phyloP scores from a whole-genome alignment of 2,113 vertebrate species.

The Phylloscopus trochilus region DNA sequence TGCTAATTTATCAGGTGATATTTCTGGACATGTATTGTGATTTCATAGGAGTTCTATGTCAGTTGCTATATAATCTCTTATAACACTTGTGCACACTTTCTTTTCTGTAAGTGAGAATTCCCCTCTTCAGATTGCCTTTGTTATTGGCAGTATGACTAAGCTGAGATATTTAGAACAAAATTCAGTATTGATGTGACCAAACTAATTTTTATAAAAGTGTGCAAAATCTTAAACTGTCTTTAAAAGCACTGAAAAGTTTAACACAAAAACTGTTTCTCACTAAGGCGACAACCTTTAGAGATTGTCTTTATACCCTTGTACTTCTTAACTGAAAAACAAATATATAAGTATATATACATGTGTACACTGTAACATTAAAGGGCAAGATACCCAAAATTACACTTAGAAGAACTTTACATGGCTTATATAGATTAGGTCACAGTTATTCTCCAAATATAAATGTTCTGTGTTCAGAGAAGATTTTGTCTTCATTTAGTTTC shows the following conservation, averaged over 20 bases:
- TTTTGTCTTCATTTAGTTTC: neutral
- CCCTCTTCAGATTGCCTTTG: neutral
- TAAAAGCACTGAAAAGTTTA: neutral
- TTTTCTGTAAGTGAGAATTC: neutral
- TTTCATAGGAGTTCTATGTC: neutral
- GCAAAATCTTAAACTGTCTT: neutral
- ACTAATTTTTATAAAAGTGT: neutral
- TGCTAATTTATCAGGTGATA: neutral
- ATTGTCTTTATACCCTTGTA: neutral
- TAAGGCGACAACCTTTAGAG: neutral
- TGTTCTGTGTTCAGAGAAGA: neutral
- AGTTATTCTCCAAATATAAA: neutral
- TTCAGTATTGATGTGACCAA: neutral
- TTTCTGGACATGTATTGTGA: neutral
- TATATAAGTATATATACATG: neutral
- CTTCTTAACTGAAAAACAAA: neutral
- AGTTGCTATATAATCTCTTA: neutral
- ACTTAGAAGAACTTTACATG: neutral
- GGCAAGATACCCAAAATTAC: neutral
- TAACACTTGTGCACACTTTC: neutral
- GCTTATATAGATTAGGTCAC: neutral
- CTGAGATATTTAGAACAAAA: neutral
- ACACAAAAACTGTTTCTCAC: neutral
- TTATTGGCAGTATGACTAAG: neutral
- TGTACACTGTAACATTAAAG: neutral